Evolutionary conservation across 1,140 invertebrate species (phyloP).

Genomic region (Orius insidiosus): DNA sequence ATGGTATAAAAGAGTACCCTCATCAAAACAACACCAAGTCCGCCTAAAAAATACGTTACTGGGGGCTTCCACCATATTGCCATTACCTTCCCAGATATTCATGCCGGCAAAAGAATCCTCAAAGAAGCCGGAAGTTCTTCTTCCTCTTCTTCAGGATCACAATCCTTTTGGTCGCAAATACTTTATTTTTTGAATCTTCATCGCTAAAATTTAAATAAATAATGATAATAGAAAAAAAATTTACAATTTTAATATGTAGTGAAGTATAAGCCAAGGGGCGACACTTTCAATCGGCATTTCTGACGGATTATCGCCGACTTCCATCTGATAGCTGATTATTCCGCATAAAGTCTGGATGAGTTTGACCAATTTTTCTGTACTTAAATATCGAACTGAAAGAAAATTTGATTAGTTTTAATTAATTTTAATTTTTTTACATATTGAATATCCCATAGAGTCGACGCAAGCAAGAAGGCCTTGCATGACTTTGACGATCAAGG

Average conservation of each 20-base stretch:
- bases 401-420: neutral
- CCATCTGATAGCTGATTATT: constrained; percentile 54
- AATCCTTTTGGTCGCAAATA: neutral
- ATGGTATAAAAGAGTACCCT: constrained; percentile 60
- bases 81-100: constrained; percentile 57
- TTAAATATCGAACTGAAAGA: constrained; percentile 24
- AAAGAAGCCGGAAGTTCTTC: constrained; percentile 46
- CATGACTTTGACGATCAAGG: constrained; percentile 45
- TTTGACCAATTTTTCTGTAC: constrained; percentile 36
- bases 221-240: too few species aligned
- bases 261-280: constrained; percentile 67
- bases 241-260: constrained; percentile 50
- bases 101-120: constrained; percentile 68
- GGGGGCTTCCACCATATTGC: too few species aligned
- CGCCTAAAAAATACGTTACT: constrained; percentile 23
- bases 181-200: neutral
- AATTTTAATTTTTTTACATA: constrained; percentile 3
- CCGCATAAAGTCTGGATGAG: constrained; percentile 58
- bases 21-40: constrained; percentile 55
- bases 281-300: constrained; percentile 53
- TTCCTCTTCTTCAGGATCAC: constrained; percentile 12
- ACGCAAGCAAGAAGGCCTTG: constrained; percentile 46
- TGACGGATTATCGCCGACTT: constrained; percentile 35
- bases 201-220: constrained; percentile 3
- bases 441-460: constrained; percentile 33